Base-by-base conservation (phyloP, 2,797 vertebrate genomes). In the Pangasius djambal region DNA sequence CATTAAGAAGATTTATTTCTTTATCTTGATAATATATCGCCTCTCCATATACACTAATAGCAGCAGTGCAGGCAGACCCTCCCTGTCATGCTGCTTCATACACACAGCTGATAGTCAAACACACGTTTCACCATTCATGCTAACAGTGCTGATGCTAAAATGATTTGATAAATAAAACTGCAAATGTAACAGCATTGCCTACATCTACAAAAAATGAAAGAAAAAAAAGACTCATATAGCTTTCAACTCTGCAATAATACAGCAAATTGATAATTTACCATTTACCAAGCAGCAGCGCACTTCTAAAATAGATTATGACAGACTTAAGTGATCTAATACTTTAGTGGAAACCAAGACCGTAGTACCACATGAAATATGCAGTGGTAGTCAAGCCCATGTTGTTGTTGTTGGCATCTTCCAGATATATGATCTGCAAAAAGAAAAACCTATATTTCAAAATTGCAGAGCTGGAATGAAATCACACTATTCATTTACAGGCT, bases 291-390 rank as follows among this genome's bases (percentile, higher is more conserved):
- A 50, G 63, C 63, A 52, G 16, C 9, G 3, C 83, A 22, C 61
- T 69, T 69, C n/a, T 31, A 85, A 20, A 84, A 67, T 31, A 31
- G 61, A 50, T 67, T 84, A 84, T 84, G 83, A 84, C 83, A 84
- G 37, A 31, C 28, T 31, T 84, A 84, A 84, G 44, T 84, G 83
- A 84, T 69, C 44, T 67, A 69, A 84, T 84, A 84, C 40, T n/a
- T 50, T 31, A 63, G 81, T 63, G 55, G 13, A 84, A 84, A 12
- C 63, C 28, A 8, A 67, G 83, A 69, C 7, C 31, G 61, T 84
- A 44, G 63, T 69, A 50, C 83, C 61, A 84, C 16, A 84, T 20
- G 20, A 84, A 84, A 84, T 84, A 84, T 69, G 16, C 40, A 67
- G 22, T 52, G 81, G 57, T 69, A 67, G 44, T 67, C 40, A 22